Percentiles rank a stretch among this genome's conserved stretches.
These are phyloP conservation scores for Lasioglossum leucozonium DNA, from an alignment of 2,888 invertebrate species.

Conservation along the genomic window DNA sequence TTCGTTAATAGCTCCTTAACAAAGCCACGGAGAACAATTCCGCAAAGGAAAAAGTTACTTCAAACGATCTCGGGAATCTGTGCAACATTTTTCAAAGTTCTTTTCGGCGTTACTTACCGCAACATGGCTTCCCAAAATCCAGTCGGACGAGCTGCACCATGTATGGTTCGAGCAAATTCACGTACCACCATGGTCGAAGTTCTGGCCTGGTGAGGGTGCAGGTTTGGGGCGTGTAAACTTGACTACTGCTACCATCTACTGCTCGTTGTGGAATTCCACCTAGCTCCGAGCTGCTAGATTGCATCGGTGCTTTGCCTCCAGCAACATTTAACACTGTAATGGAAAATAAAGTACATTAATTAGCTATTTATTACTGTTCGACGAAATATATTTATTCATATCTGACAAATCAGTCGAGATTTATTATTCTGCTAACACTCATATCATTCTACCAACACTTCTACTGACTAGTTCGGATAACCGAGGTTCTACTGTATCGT, in stretches of 20 bases:
- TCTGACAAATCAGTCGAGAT: neutral
- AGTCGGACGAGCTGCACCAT: constrained; percentile 96
- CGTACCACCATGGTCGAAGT: constrained; percentile 97
- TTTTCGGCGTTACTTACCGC: constrained; percentile 89
- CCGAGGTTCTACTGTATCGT: neutral
- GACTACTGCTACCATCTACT: constrained; percentile 95
- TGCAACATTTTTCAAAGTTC: neutral
- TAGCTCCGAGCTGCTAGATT: constrained; percentile 92
- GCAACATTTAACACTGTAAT: constrained; percentile 95
- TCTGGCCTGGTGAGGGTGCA: constrained; percentile 95
- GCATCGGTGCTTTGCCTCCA: constrained; percentile 98
- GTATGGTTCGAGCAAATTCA: constrained; percentile 96
- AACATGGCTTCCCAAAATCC: constrained; percentile 96
- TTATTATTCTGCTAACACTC: too few relatives aligned
- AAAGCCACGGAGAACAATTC: too few relatives aligned
- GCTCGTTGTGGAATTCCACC: constrained; percentile 95
- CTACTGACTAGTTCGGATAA: too few relatives aligned
- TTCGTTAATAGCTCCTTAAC: too few relatives aligned
- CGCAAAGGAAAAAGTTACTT: too few relatives aligned
- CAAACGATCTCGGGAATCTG: too few relatives aligned
- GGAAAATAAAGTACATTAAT: constrained; percentile 11
- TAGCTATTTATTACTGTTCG: neutral
- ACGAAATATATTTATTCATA: neutral
- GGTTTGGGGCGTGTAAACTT: constrained; percentile 92
- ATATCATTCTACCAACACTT: too few relatives aligned